Evolutionary conservation across 2,113 vertebrate species (phyloP).

Genomic region (Thryonomys swinderianus): DNA sequence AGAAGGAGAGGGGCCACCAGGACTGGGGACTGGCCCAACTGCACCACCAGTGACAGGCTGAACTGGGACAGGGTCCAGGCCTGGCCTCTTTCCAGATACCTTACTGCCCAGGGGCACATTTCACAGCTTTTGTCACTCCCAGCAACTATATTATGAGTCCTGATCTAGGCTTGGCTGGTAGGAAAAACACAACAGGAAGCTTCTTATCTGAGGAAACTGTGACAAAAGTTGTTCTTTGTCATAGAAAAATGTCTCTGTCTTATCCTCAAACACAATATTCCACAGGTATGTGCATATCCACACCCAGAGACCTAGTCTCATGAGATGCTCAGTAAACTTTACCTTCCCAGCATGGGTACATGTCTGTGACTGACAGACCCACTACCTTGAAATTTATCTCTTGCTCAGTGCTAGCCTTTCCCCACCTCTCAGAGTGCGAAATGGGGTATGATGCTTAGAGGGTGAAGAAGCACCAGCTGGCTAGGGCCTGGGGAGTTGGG

Average conservation of each 20-base stretch:
- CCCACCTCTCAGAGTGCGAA: background rate
- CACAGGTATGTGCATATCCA: fast-evolving
- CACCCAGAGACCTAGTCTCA: background rate
- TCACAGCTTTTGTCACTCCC: background rate
- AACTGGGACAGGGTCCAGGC: too few relatives aligned
- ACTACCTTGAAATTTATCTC: background rate
- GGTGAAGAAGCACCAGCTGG: background rate
- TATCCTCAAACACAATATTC: background rate
- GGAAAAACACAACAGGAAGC: background rate
- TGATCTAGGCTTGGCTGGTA: background rate
- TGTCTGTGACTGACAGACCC: background rate
- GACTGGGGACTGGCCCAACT: background rate
- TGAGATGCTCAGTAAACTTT: background rate
- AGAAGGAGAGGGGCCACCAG: background rate
- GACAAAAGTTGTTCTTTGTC: background rate
- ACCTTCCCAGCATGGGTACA: background rate
- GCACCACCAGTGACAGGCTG: background rate
- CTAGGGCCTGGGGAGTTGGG: background rate
- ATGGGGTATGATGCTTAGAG: conserved; percentile 28
- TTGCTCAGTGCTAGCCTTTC: background rate
- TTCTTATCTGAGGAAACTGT: background rate
- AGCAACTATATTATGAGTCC: background rate
- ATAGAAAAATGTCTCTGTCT: background rate
- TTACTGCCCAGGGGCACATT: background rate
- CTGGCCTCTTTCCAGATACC: background rate